A percentile compares a stretch with the other conserved stretches of the same genome.
Evolutionary conservation across 1,140 invertebrate species (phyloP).

Genomic region (Zaprionus gabonicus): DNA sequence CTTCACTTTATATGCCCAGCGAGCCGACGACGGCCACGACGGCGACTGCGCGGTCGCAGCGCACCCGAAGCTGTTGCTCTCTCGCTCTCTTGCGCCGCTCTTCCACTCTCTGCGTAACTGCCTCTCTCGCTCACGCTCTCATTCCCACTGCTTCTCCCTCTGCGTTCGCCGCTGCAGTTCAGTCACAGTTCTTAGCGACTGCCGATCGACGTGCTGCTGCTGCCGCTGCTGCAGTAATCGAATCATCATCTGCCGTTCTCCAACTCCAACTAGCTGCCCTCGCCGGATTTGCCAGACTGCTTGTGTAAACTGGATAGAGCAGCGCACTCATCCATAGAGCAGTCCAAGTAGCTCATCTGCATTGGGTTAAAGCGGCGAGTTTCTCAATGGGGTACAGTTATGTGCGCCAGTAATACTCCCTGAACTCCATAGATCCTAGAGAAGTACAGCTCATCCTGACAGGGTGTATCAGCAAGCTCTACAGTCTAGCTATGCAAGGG

Average conservation of each 20-base stretch:
- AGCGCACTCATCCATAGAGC: not conserved
- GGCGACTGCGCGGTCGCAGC: not conserved
- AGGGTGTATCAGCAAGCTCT: not conserved
- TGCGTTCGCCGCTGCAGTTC: not conserved
- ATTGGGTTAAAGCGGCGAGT: not conserved
- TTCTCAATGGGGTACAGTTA: not conserved
- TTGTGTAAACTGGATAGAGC: not conserved
- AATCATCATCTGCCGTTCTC: slow-evolving; percentile 3
- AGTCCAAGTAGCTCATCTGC: not conserved
- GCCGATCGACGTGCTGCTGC: not conserved
- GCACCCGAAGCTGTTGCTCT: not conserved
- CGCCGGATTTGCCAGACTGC: not conserved
- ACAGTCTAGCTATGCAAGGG: not conserved
- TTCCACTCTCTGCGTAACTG: slow-evolving; percentile 20
- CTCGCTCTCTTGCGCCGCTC: slow-evolving; percentile 20
- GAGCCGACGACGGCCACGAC: slow-evolving; percentile 4
- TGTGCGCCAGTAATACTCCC: not conserved
- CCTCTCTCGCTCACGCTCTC: slow-evolving; percentile 17
- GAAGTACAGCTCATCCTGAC: not conserved
- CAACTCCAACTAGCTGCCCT: slow-evolving; percentile 6
- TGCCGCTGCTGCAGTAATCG: not conserved
- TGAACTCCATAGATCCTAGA: not conserved
- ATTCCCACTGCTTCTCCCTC: not conserved
- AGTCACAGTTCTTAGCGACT: not conserved
- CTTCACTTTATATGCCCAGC: slow-evolving; percentile 71